These are phyloP conservation scores for Drosophila lini DNA, from an alignment of 1,140 invertebrate genomes.

Conservation along the genomic window DNA sequence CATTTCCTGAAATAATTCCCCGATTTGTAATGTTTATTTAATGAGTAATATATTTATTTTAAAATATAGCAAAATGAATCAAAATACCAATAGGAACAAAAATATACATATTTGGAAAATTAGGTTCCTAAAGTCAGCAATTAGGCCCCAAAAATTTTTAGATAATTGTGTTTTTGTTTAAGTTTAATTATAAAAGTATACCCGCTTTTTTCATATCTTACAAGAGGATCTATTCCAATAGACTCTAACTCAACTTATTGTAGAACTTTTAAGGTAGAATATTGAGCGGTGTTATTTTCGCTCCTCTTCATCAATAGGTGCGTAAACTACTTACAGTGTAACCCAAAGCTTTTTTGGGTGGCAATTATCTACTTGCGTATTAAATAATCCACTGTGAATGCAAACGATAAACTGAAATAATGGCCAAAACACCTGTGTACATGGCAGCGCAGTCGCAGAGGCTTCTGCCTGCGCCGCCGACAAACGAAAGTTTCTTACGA, in stretches of 20 bases:
- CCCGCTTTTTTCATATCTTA: no score
- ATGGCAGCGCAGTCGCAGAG: conserved; percentile 58
- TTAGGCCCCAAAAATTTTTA: no score
- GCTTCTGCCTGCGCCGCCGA: conserved; percentile 25
- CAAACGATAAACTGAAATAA: conserved; percentile 69
- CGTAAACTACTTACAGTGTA: conserved; percentile 55
- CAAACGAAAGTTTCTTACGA: conserved; percentile 50
- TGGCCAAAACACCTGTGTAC: conserved; percentile 76
- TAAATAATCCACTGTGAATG: conserved; percentile 64
- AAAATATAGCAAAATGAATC: neutral
- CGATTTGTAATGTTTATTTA: neutral
- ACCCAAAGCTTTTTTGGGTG: conserved; percentile 31
- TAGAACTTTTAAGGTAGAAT: neutral
- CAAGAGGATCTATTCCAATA: no score
- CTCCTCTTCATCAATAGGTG: neutral
- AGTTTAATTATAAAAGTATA: neutral
- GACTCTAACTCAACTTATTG: neutral
- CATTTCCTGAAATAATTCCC: neutral
- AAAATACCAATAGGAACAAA: neutral
- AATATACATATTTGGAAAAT: neutral
- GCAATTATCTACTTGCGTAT: conserved; percentile 38
- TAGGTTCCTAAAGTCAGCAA: neutral
- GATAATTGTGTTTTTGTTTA: no score
- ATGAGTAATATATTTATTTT: no score
- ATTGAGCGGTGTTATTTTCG: no score